These are phyloP conservation scores for Chloroceryle aenea DNA, from an alignment of 2,113 vertebrate genomes.

Conservation along the genomic window DNA sequence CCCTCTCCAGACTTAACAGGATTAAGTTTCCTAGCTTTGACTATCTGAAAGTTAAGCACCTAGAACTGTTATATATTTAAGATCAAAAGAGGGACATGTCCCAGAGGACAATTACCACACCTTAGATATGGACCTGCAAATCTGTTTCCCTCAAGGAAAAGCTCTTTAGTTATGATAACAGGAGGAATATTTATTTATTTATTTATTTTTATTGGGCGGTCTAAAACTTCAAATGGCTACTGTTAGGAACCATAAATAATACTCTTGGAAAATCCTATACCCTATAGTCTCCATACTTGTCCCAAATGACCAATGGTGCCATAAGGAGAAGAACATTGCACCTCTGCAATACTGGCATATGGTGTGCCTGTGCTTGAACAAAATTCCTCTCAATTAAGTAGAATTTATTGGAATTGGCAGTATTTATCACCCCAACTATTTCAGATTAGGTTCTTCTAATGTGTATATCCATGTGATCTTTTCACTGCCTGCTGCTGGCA, in stretches of 20 bases:
- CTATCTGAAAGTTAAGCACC: not conserved
- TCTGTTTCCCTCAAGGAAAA: not conserved
- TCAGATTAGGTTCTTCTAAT: not conserved
- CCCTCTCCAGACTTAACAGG: not conserved
- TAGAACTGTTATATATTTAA: not conserved
- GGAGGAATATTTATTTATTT: not conserved
- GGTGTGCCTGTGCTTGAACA: rapidly evolving
- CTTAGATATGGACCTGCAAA: not conserved
- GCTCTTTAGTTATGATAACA: not conserved
- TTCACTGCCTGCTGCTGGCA: not conserved
- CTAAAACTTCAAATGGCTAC: not conserved
- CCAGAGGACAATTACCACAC: not conserved
- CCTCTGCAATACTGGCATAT: not conserved
- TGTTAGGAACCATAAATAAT: not conserved
- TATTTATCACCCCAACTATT: not conserved
- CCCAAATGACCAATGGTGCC: rapidly evolving
- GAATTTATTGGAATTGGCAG: not conserved
- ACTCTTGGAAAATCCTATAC: not conserved
- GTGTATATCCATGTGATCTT: not conserved
- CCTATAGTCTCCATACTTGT: not conserved
- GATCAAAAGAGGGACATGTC: not conserved
- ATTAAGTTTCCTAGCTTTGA: not conserved
- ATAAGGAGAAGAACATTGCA: not conserved
- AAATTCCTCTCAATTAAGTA: not conserved
- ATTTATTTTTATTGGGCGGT: not conserved